Conservation (phyloP, 2,888 invertebrate species). For the Spodoptera exigua region DNA sequence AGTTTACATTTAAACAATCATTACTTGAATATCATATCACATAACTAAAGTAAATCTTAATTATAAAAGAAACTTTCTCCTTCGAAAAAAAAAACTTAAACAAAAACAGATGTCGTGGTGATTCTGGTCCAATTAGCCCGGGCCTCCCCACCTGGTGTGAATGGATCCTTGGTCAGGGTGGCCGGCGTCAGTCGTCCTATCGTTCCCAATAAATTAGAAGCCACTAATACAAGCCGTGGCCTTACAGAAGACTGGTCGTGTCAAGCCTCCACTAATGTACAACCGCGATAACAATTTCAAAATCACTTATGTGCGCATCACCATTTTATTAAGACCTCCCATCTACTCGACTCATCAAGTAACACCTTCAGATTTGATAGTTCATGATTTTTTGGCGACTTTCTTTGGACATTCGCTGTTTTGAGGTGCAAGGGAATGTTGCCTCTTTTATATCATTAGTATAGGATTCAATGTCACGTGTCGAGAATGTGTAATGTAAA, state of each 20-base stretch:
- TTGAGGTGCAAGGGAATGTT: constrained; percentile 76
- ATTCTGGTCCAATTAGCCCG: constrained; percentile 57
- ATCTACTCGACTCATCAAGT: constrained; percentile 8
- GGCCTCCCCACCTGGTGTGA: constrained; percentile 77
- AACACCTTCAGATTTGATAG: constrained; percentile 28
- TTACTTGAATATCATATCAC: too few relatives aligned
- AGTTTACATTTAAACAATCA: too few relatives aligned
- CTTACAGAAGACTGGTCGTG: constrained; percentile 88
- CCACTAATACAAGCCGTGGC: constrained; percentile 87
- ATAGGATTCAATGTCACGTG: constrained; percentile 80
- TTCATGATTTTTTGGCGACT: constrained; percentile 52
- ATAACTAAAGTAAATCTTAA: constrained; percentile 20
- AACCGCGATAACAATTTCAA: constrained; percentile 86
- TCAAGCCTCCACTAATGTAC: constrained; percentile 87
- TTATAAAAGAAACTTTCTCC: constrained; percentile 40
- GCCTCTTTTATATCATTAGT: constrained; percentile 81
- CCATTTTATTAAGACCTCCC: constrained; percentile 66
- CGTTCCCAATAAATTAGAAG: constrained; percentile 88
- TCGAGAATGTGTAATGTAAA: constrained; percentile 79
- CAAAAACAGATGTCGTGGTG: constrained; percentile 44
- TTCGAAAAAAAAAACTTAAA: constrained; percentile 20
- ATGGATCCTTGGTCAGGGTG: constrained; percentile 86
- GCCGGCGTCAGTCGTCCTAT: constrained; percentile 88
- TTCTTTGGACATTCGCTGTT: constrained; percentile 69
- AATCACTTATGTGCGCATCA: constrained; percentile 77